Conservation (phyloP, 2,797 vertebrate genomes). For the Lepidocolaptes lacrymiger region DNA sequence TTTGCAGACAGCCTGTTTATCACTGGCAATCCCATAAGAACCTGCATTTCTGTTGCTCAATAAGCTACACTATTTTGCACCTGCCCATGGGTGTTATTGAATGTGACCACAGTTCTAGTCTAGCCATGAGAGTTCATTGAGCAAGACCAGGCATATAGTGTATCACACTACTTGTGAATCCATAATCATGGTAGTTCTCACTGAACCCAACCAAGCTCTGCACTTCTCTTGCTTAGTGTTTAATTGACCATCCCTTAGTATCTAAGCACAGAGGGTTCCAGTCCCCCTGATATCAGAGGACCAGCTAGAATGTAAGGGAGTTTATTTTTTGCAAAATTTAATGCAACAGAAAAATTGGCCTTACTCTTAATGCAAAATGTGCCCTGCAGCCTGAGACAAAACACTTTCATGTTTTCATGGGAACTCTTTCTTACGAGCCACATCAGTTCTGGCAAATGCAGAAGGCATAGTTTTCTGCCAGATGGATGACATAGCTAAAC, state of each 20-base stretch:
- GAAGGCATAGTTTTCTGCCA: not conserved
- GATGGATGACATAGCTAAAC: not conserved
- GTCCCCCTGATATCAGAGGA: not conserved
- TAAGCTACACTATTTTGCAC: not conserved
- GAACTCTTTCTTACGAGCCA: not conserved
- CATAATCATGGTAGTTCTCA: not conserved
- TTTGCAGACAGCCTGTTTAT: not conserved
- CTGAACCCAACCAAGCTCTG: not conserved
- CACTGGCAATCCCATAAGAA: not conserved
- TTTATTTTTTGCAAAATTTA: not conserved
- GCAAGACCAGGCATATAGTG: accelerated
- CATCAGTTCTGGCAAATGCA: not conserved
- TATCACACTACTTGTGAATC: not conserved
- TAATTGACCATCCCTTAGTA: not conserved
- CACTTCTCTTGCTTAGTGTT: not conserved
- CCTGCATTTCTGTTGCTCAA: not conserved
- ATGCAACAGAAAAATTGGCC: not conserved
- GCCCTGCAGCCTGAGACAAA: not conserved
- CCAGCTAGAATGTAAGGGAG: not conserved
- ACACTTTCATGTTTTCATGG: not conserved
- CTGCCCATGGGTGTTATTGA: not conserved
- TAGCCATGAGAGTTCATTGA: not conserved
- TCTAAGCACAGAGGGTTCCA: not conserved
- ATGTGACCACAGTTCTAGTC: accelerated
- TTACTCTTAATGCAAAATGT: not conserved